Evolutionary conservation across 1,140 invertebrate genomes (phyloP).

Genomic region (Sminthurinus signatus): DNA sequence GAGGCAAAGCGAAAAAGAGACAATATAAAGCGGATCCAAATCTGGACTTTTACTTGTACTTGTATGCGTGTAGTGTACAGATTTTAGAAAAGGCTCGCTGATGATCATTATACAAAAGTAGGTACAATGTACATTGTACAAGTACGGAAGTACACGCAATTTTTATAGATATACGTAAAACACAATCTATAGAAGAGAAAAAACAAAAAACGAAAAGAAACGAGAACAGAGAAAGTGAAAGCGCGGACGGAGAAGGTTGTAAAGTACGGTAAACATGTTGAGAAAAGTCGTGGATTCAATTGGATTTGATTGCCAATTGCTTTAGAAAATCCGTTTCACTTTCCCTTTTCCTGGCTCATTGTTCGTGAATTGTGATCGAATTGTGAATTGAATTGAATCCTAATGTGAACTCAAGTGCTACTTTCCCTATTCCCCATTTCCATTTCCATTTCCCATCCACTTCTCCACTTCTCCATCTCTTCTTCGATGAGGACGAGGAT

Average conservation of each 20-base stretch:
- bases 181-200: neutral
- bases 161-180: too few species aligned
- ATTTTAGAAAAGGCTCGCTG: too few species aligned
- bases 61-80: too few species aligned
- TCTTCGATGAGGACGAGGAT: too few species aligned
- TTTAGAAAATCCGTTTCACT: slow-evolving; percentile 1
- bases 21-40: too few species aligned
- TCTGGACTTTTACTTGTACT: too few species aligned
- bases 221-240: slow-evolving; percentile 2
- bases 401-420: neutral
- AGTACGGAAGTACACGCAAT: too few species aligned
- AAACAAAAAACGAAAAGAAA: neutral
- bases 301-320: slow-evolving; percentile 2
- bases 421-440: too few species aligned
- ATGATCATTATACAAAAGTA: too few species aligned
- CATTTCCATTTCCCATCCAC: neutral
- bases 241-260: neutral
- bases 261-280: slow-evolving; percentile 13
- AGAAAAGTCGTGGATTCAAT: neutral
- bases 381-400: slow-evolving; percentile 10
- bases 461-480: neutral
- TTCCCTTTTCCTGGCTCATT: neutral
- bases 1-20: too few species aligned
- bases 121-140: too few species aligned
- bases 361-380: slow-evolving; percentile 11